Base-by-base conservation (phyloP, 2,797 vertebrate genomes). In the Falco berigora region DNA sequence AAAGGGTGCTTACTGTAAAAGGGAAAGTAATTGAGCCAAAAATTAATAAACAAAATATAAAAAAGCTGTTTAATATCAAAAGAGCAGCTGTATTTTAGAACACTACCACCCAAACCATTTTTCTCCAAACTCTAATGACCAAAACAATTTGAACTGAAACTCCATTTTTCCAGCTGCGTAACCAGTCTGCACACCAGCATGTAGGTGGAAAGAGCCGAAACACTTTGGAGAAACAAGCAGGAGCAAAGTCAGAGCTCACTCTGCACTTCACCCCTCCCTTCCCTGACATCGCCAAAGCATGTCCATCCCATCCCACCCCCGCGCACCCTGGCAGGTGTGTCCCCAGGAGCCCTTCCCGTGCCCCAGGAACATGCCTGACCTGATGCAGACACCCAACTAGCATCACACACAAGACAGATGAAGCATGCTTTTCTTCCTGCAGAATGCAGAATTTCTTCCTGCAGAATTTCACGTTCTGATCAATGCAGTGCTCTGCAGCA, bases 301-400 rank as follows among this genome's bases (percentile, higher is more conserved):
- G 0, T 24, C 50, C 87, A 30, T 8, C 27, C 59, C 12, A 2
- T 21, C 61, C 52, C 52, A 8, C 40, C 14, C 40, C 49, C 2
- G 0, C 0, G 46, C 14, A 15, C 34, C 40, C 49, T 9, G 50
- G 40, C 30, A 64, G 52, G 9, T 1, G 12, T 18, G 55, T 1
- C n/a, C 10, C 46, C 25, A 11, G 23, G 32, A 75, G 55, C 55
- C 53, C 11, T 9, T 55, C 6, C 21, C 14, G 8, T 4, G 8
- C 10, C 38, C 62, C 59, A n/a, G 36, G 13, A 38, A 12, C 0
- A 4, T 4, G 10, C 24, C 62, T 22, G 24, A 8, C 22, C 67
- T 30, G 64, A 4, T 0, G 49, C 38, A 63, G 42, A 40, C 1
- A 17, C 42, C 28, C 62, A 76, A 0, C 3, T 2, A 40, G 16